phyloP scores from a whole-genome alignment of 2,888 invertebrate genomes.

The Gandaritis pyraliata region DNA sequence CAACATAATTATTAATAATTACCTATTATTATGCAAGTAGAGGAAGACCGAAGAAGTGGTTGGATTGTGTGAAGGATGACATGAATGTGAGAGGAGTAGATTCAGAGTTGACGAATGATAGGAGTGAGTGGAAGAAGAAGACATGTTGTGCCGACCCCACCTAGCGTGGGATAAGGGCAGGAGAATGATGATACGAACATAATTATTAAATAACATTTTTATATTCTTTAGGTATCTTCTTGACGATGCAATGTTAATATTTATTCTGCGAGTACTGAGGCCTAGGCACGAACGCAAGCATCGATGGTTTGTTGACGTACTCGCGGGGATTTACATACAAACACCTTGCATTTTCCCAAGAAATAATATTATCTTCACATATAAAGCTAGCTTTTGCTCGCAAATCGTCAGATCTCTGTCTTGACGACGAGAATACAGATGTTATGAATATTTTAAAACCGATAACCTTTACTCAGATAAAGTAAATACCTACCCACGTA shows the following conservation, averaged over 20 bases:
- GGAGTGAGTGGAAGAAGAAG: no score
- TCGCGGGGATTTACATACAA: constrained; percentile 37
- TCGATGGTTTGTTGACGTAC: constrained; percentile 29
- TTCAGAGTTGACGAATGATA: no score
- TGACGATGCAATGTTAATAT: not conserved
- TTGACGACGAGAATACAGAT: constrained; percentile 4
- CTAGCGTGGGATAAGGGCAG: no score
- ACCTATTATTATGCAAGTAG: no score
- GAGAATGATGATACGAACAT: no score
- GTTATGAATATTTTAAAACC: not conserved
- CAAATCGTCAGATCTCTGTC: constrained; percentile 17
- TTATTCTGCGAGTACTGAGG: not conserved
- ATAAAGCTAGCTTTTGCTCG: constrained; percentile 6
- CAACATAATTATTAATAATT: no score
- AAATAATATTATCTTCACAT: constrained; percentile 12
- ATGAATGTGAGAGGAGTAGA: no score
- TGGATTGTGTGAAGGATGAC: no score
- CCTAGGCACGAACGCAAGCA: constrained; percentile 13
- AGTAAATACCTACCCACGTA: not conserved
- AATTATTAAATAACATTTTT: no score
- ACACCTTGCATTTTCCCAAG: constrained; percentile 28
- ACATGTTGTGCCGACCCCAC: no score
- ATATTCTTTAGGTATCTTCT: no score
- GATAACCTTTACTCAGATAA: constrained; percentile 25
- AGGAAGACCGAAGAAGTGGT: no score